Evolutionary conservation across 1,140 invertebrate genomes (phyloP), one percentile per base, ranked within the genome.

Genomic region (Temnothorax longispinosus): DNA sequence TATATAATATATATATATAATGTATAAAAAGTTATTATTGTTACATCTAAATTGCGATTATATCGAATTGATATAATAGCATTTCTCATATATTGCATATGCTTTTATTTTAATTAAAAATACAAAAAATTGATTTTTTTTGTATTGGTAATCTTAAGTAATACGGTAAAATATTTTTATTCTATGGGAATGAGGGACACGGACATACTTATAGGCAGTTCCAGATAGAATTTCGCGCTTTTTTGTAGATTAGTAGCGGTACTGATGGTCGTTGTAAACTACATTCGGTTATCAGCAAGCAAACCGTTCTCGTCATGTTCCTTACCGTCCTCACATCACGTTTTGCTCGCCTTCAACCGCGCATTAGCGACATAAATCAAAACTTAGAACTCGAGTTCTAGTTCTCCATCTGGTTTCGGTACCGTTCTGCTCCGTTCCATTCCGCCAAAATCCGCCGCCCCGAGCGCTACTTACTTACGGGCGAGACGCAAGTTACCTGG

Each of bases 311-410:
- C 74, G 75, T 72, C 64, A 85, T 87, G 88, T 89, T 86, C 82
- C 90, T 92, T 0, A 89, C 91, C 90, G 78, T 76, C 69, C 92
- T 92, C 86, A 89, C 69, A 62, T 91, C 91, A 87, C 89, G 84
- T 84, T 76, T 52, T 86, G 60, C 74, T 84, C 67, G 32, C 38
- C 32, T 86, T 72, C 52, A 62, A 47, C 56, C 74, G 71, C 50
- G 92, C 91, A 92, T 93, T 91, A 91, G 89, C 87, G 85, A 91
- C 90, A 93, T 94, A 94, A 94, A 94, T 94, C 94, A 94, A 94
- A 94, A 94, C 93, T 94, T 94, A 69, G 85, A 77, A 88, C 44
- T 78, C 81, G 91, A 94, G 89, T 93, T 91, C 89, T 78, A 74
- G 80, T 87, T 89, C 75, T 62, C 80, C 50, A 64, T 72, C 78